Evolutionary conservation across 2,888 invertebrate species (phyloP), one percentile per base, ranked within the genome.

Genomic region (Metalampra italica): DNA sequence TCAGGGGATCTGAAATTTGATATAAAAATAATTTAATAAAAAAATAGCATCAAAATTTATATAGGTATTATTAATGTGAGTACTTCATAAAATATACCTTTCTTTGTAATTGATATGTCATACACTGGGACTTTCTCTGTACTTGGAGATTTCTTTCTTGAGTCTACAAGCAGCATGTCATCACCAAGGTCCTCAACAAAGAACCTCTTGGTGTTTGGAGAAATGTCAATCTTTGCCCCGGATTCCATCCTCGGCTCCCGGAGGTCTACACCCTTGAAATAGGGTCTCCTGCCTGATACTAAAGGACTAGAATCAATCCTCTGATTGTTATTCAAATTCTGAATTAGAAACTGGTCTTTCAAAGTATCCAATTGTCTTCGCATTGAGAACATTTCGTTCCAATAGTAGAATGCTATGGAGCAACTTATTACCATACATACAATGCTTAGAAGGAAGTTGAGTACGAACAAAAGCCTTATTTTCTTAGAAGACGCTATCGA

Each of bases 401-500:
- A 88, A 60, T 79, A 88, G 60, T 84, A 87, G 59, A 83, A 83
- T 39, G 84, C 84, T 43, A 86, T 72, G 11, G 78, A 77, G 61
- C 80, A 78, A 58, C 83, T 80, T 55, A 86, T 64, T 45, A 81
- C 68, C 74, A 88, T 79, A 64, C 85, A 85, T 29, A 84, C 60
- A 29, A 85, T 66, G 59, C 82, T 81, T 53, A 88, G 68, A 59
- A 87, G 75, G 71, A 88, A 84, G 71, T 84, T 88, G 46, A 87
- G 62, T 47, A 86, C 66, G 65, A 88, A 83, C 64, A 88, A 70
- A 56, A 86, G 71, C 71, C 77, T 85, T 60, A 88, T 79, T 82
- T 87, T 88, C 83, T 84, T 87, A 71, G 86, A 86, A 81, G 88
- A 86, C 79, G 84, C 86, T 69, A 87, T 79, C 47, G 86, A 81